Conservation (phyloP, 2,888 invertebrate genomes). For the Drosophila paramelanica region DNA sequence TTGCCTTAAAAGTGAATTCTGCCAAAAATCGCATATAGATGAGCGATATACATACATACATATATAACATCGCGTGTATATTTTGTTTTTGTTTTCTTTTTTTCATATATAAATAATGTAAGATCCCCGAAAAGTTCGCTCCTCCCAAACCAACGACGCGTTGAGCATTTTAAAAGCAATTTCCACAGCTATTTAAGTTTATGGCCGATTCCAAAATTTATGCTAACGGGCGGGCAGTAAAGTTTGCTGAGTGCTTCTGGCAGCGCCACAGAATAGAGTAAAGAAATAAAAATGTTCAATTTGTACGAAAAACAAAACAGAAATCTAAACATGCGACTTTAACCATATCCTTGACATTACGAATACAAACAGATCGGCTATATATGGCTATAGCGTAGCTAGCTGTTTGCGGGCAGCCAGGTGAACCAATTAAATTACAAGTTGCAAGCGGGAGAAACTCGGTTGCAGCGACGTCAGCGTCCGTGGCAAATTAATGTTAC, state of each 20-base stretch:
- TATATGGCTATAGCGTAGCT: too few species aligned
- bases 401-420: conserved; percentile 33
- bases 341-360: conserved; percentile 55
- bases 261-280: neutral
- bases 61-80: conserved; percentile 54
- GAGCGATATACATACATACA: conserved; percentile 23
- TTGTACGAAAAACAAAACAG: neutral
- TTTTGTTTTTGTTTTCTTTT: neutral
- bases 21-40: conserved; percentile 25
- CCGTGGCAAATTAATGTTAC: conserved; percentile 67
- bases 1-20: conserved; percentile 30
- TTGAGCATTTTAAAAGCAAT: conserved; percentile 56
- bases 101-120: conserved; percentile 59
- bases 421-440: conserved; percentile 73
- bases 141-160: conserved; percentile 34
- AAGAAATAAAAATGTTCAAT: neutral
- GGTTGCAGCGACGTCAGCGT: conserved; percentile 6
- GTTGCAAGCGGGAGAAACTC: conserved; percentile 29
- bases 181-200: conserved; percentile 47
- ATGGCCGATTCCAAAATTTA: conserved; percentile 49
- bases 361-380: neutral
- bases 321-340: neutral
- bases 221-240: conserved; percentile 52
- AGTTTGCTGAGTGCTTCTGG: conserved; percentile 38
- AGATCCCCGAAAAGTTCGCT: conserved; percentile 24